Conservation (phyloP, 2,888 invertebrate species). For the Caenorhabditis sulstoni region DNA sequence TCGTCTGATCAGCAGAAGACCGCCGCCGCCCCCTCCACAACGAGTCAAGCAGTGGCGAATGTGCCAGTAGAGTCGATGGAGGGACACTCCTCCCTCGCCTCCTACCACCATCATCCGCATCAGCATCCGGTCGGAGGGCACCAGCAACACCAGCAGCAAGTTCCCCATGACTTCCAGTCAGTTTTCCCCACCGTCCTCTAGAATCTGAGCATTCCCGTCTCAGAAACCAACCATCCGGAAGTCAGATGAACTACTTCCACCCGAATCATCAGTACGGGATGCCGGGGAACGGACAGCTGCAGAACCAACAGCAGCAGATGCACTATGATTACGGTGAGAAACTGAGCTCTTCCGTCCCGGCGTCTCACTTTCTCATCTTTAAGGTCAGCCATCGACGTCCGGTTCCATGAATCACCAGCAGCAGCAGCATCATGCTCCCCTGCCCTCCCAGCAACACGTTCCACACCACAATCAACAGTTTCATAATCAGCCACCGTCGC, state of each 20-base stretch:
- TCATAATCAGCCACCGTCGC: neutral
- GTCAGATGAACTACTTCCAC: constrained; percentile 10
- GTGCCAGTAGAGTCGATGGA: constrained; percentile 53
- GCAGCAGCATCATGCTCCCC: neutral
- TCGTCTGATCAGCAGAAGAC: no score
- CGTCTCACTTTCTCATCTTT: no score
- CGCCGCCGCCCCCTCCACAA: no score
- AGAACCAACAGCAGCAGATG: constrained; percentile 6
- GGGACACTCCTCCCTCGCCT: constrained; percentile 56
- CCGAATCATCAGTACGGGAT: constrained; percentile 1
- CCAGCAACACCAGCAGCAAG: neutral
- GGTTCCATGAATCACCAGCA: neutral
- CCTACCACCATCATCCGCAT: constrained; percentile 29
- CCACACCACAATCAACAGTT: neutral
- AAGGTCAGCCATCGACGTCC: no score
- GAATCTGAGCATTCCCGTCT: neutral
- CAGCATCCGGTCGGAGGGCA: neutral
- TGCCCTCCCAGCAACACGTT: neutral
- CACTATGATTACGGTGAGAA: constrained; percentile 10
- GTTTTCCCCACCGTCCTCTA: constrained; percentile 1
- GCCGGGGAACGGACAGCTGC: neutral
- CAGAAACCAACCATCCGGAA: constrained; percentile 9
- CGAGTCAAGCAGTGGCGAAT: constrained; percentile 33
- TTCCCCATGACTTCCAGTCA: constrained; percentile 28
- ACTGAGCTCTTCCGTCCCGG: no score